phyloP scores from a whole-genome alignment of 2,113 vertebrate genomes.

The Lasiurus borealis region DNA sequence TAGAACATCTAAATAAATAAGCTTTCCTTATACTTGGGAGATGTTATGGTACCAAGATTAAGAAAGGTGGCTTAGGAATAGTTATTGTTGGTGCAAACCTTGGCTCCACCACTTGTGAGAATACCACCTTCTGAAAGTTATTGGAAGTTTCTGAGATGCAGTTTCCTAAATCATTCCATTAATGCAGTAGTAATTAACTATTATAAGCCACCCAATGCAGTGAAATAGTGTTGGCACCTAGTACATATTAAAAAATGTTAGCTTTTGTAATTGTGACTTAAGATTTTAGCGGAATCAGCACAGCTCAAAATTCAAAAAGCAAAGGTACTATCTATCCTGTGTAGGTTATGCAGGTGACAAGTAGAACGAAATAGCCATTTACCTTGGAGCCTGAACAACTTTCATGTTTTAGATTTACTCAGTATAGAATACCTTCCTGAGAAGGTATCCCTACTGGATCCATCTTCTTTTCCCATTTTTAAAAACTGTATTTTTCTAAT shows the following conservation, averaged over 20 bases:
- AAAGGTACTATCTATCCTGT: not conserved
- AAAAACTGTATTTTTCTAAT: not conserved
- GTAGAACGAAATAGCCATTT: not conserved
- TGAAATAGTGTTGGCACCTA: not conserved
- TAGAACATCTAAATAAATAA: not conserved
- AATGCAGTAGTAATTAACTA: not conserved
- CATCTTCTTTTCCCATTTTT: not conserved
- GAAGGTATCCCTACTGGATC: not conserved
- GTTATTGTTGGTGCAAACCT: not conserved
- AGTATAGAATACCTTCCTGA: not conserved
- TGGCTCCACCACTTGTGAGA: not conserved
- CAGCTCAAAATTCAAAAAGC: not conserved
- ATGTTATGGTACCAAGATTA: not conserved
- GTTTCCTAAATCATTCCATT: not conserved
- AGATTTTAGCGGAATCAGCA: not conserved
- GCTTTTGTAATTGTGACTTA: not conserved
- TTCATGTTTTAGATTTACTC: not conserved
- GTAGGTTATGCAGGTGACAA: not conserved
- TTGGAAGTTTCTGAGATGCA: not conserved
- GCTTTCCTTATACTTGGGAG: not conserved
- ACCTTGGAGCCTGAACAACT: not conserved
- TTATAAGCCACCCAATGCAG: not conserved
- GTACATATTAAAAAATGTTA: not conserved
- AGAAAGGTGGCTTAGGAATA: constrained; percentile 8
- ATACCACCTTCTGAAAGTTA: not conserved